Base-by-base conservation (phyloP, 2,113 vertebrate species). In the Cyprinodon brontotheroides region DNA sequence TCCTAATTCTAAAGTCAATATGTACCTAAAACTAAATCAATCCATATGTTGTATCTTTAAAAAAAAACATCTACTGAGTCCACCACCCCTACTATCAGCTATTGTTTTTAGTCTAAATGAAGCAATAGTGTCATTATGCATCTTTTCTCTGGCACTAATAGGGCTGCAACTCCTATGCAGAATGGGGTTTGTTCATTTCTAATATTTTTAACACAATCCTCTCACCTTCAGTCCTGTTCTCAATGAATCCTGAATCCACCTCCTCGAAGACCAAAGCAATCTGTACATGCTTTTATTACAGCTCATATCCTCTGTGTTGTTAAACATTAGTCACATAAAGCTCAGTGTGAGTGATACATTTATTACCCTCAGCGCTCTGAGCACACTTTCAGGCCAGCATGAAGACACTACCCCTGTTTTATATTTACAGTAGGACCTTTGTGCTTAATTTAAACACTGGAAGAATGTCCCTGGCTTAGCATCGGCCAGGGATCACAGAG, bases 301-400 rank as follows among this genome's bases (percentile, higher is more conserved):
- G 2, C 50, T 9, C 61, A 48, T 65, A 22, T 72, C 62, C 37
- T 77, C 39, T 12, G 3, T 50, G 65, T 41, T 64, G 87, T 78
- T 85, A 84, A 90, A 86, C 68, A 82, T 88, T 88, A 65, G 45
- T 60, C 80, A 70, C 61, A 71, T 75, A 70, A 78, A 76, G 22
- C 39, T 82, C 8, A 45, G 61, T 47, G 63, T 60, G 70, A 77
- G 73, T 80, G 53, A 89, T 48, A 64, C 71, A 80, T 77, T 88
- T 70, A 87, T 85, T 78, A 82, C 82, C 6, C 8, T 10, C 12
- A 22, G 12, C 63, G 6, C 40, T 77, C 38, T 10, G 45, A 68
- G 47, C 36, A 38, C 65, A 64, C 45, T 37, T 29, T 81, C 67
- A 59, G 50, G 50, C 1, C 50, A n/a, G 20, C 50, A 57, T 57